Conservation (phyloP, 1,140 invertebrate genomes). For the Bradysia coprophila region DNA sequence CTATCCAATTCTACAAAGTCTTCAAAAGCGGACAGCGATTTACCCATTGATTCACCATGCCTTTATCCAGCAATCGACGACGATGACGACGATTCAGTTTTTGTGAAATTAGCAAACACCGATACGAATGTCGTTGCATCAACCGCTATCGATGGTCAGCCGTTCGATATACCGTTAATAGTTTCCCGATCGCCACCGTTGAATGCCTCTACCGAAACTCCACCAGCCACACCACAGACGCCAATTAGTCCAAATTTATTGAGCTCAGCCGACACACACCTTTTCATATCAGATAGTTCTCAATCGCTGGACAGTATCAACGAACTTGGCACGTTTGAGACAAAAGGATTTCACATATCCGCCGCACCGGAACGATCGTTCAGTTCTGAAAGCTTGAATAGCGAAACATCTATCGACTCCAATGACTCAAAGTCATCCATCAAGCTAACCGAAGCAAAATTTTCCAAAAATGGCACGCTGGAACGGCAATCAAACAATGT, state of each 20-base stretch:
- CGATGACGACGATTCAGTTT: too few species aligned
- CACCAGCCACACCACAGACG: too few species aligned
- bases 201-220: too few species aligned
- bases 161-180: too few species aligned
- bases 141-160: too few species aligned
- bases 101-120: too few species aligned
- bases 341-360: neutral
- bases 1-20: too few species aligned
- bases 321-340: neutral
- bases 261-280: neutral
- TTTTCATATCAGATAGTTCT: neutral
- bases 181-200: too few species aligned
- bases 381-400: constrained; percentile 22
- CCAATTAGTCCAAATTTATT: constrained; percentile 1
- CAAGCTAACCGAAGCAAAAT: constrained; percentile 12
- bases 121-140: too few species aligned
- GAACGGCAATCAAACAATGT: constrained; percentile 8
- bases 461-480: constrained; percentile 23
- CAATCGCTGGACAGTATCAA: neutral
- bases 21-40: too few species aligned
- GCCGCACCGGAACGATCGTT: constrained; percentile 12
- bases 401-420: constrained; percentile 19
- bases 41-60: too few species aligned
- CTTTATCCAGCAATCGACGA: too few species aligned
- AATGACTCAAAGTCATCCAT: constrained; percentile 5